phyloP scores from a whole-genome alignment of 2,113 vertebrate species.

The Merops nubicus region DNA sequence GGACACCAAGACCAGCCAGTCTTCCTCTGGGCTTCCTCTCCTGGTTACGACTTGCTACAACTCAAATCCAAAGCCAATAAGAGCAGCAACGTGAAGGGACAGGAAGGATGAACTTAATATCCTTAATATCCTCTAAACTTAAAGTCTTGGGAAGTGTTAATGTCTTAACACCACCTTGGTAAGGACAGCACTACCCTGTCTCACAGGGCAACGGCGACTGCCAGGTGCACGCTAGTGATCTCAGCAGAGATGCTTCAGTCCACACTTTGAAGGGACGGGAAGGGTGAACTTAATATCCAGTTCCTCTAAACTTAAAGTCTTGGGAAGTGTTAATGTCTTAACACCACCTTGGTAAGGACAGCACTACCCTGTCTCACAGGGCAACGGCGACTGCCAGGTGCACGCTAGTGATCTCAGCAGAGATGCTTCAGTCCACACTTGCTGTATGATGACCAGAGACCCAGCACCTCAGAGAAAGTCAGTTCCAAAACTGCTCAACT shows the following conservation, averaged over 20 bases:
- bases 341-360: background rate
- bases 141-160: background rate
- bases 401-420: background rate
- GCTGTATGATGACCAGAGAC: background rate
- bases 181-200: background rate
- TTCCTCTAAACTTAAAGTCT: background rate
- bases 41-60: background rate
- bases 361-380: background rate
- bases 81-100: background rate
- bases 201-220: background rate
- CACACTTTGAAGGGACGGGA: background rate
- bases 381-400: background rate
- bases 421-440: background rate
- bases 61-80: background rate
- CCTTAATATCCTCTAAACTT: background rate
- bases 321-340: background rate
- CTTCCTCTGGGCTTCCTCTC: background rate
- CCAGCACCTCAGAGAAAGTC: background rate
- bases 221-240: background rate
- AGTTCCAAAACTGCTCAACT: background rate
- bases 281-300: background rate
- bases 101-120: background rate
- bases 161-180: background rate
- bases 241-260: background rate
- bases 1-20: background rate